Base-by-base conservation (phyloP, 2,113 vertebrate genomes). In the Pomatostomus ruficeps region DNA sequence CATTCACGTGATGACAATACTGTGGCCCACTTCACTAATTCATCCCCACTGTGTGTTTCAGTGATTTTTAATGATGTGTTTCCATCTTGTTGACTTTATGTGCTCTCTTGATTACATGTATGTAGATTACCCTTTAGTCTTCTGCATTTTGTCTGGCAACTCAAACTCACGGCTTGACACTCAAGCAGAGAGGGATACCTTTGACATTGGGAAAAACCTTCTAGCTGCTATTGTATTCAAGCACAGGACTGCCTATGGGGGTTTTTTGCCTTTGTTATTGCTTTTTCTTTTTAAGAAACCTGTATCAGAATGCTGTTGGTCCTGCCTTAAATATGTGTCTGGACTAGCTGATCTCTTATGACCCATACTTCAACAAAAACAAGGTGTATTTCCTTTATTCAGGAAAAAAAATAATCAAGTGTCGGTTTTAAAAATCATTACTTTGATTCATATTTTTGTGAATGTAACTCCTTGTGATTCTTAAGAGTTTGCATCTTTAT, bases 401-500 rank as follows among this genome's bases (percentile, higher is more conserved):
- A 59, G 48, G 26, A 55, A 61, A 77, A n/a, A 24, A 21, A 31
- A 2, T 5, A 29, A 10, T 46, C 7, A 79, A 24, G 5, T 5
- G 21, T 35, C 14, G 6, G 0, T 25, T 58, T 16, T 10, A 0
- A 2, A 35, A 46, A 29, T 11, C 42, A 51, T 65, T 46, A 25
- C 46, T 63, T 84, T 62, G 8, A 46, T 45, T 42, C 1, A 33
- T 84, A 52, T 65, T 83, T 79, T 85, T 91, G 14, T 74, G 28
- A 61, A 8, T 87, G n/a, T 24, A 57, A 23, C 1, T 84, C 6
- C 26, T 52, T 75, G 10, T 55, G 15, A 74, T 86, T 85, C 46
- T 70, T 36, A 48, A 61, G 35, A 38, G 12, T 63, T 90, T 85
- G 4, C 10, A 24, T 73, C 38, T 75, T 85, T 71, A 15, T 71